A percentile compares a stretch with the other conserved stretches of the same genome.
Evolutionary conservation across 2,113 vertebrate genomes (phyloP).

Genomic region (Asarcornis scutulata): DNA sequence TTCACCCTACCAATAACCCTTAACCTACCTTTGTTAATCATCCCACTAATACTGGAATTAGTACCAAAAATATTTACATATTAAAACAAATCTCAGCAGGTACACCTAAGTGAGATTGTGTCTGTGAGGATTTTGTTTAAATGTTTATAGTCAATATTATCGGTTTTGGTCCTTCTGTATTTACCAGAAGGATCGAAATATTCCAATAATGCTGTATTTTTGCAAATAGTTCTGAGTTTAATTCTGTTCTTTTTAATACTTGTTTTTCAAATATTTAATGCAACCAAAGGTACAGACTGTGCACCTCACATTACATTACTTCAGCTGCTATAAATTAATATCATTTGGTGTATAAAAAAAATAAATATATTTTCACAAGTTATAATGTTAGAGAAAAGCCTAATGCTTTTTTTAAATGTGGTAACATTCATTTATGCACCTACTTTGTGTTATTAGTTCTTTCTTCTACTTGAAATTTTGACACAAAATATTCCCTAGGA

Average conservation of each 20-base stretch:
- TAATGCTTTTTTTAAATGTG: neutral
- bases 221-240: neutral
- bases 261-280: neutral
- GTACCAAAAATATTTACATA: neutral
- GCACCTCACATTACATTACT: neutral
- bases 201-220: neutral
- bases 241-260: neutral
- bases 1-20: neutral
- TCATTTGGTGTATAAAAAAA: neutral
- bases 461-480: neutral
- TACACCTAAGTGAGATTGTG: neutral
- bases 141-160: fast-evolving
- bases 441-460: neutral
- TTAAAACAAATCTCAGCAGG: neutral
- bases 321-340: neutral
- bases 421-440: neutral
- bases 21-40: neutral
- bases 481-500: neutral
- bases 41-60: neutral
- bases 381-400: neutral
- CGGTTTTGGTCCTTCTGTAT: neutral
- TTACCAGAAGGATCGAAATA: neutral
- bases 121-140: neutral
- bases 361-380: neutral
- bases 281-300: neutral